Evolutionary conservation across 2,797 vertebrate species (phyloP).

Genomic region (Neosilurus hyrtlii): DNA sequence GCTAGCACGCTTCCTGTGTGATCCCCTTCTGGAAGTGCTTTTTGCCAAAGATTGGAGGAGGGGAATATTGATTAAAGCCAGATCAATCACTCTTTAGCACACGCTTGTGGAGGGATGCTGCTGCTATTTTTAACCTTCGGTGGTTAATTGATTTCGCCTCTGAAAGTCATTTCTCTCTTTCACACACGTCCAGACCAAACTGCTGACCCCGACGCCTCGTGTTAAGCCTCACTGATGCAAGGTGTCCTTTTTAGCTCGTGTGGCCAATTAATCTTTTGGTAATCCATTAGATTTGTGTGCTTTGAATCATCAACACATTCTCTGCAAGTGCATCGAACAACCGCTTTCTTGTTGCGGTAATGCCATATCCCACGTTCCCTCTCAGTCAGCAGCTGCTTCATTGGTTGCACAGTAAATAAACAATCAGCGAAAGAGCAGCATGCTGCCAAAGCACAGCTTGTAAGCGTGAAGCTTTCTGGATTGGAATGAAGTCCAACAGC

Average conservation of each 20-base stretch:
- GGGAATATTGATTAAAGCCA: slow-evolving; percentile 48
- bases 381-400: slow-evolving; percentile 37
- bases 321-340: slow-evolving; percentile 33
- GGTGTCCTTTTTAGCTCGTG: slow-evolving; percentile 48
- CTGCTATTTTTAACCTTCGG: slow-evolving; percentile 65
- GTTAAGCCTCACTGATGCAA: slow-evolving; percentile 38
- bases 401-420: slow-evolving; percentile 25
- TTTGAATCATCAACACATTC: slow-evolving; percentile 22
- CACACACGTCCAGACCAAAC: slow-evolving; percentile 57
- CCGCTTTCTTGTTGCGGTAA: not conserved
- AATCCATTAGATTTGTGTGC: slow-evolving; percentile 36
- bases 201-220: slow-evolving; percentile 10
- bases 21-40: slow-evolving; percentile 39
- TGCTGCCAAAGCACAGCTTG: slow-evolving; percentile 52
- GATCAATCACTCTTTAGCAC: slow-evolving; percentile 53
- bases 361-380: slow-evolving; percentile 3
- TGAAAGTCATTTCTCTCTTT: slow-evolving; percentile 60
- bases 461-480: slow-evolving; percentile 42
- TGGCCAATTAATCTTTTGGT: slow-evolving; percentile 27
- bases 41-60: slow-evolving; percentile 32
- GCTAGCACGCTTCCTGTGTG: not conserved
- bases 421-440: not conserved
- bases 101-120: slow-evolving; percentile 62
- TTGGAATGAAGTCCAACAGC: slow-evolving; percentile 55
- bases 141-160: slow-evolving; percentile 75